Evolutionary conservation across 2,888 invertebrate genomes (phyloP).

Genomic region (Idaea straminata): DNA sequence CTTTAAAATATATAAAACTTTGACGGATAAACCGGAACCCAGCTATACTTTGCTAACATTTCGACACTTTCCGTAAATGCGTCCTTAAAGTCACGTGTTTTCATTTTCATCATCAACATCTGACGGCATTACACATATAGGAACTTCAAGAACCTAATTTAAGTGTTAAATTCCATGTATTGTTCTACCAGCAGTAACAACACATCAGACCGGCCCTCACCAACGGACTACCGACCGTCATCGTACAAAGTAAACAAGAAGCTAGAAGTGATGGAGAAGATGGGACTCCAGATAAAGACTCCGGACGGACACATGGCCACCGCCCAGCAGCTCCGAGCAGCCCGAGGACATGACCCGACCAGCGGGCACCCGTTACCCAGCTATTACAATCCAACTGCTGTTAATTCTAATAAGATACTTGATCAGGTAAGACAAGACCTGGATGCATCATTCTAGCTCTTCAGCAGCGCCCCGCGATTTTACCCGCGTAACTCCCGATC

Average conservation of each 20-base stretch:
- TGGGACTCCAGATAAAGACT: slow-evolving; percentile 77
- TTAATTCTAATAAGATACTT: slow-evolving; percentile 89
- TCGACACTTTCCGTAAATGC: too few relatives aligned
- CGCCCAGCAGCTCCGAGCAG: slow-evolving; percentile 77
- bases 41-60: too few relatives aligned
- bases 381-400: slow-evolving; percentile 88
- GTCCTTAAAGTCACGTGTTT: too few relatives aligned
- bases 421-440: slow-evolving; percentile 73
- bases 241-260: slow-evolving; percentile 76
- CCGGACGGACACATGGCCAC: slow-evolving; percentile 78
- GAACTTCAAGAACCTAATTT: too few relatives aligned
- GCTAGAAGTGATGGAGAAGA: slow-evolving; percentile 76
- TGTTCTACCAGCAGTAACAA: slow-evolving; percentile 26
- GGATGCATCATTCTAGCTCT: too few relatives aligned
- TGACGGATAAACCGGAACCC: too few relatives aligned
- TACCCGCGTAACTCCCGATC: too few relatives aligned
- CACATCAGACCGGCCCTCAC: slow-evolving; percentile 46
- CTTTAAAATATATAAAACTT: too few relatives aligned
- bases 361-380: slow-evolving; percentile 45
- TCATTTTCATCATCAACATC: too few relatives aligned
- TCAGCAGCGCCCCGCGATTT: too few relatives aligned
- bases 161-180: not conserved
- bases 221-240: slow-evolving; percentile 64
- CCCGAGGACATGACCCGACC: slow-evolving; percentile 44
- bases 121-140: too few relatives aligned